Percentiles rank a stretch among this genome's conserved stretches.
Evolutionary conservation across 2,888 invertebrate species (phyloP).

Genomic region (Ophion slaviceki): DNA sequence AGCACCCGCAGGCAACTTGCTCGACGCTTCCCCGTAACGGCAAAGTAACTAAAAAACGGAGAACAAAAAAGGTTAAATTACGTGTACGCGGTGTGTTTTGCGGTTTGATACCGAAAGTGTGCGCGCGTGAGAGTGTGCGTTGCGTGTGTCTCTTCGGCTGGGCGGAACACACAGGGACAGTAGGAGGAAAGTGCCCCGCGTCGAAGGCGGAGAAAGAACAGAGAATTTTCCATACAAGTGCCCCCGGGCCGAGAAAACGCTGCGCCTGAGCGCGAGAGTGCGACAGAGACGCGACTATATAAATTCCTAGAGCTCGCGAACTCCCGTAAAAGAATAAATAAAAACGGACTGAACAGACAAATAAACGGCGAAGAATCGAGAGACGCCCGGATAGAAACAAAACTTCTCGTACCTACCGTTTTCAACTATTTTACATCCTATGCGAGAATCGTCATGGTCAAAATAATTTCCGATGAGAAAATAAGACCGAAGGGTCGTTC

Average conservation of each 20-base stretch:
- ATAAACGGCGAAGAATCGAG: not conserved
- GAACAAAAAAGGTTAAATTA: conserved; percentile 35
- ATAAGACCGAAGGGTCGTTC: not conserved
- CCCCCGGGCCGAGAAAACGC: conserved; percentile 61
- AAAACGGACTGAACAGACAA: not conserved
- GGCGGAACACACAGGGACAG: conserved; percentile 31
- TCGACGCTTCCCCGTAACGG: conserved; percentile 11
- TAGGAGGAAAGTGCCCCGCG: conserved; percentile 21
- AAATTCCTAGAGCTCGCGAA: conserved; percentile 33
- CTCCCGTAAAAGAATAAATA: conserved; percentile 2
- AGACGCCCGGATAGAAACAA: not conserved
- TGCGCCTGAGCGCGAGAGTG: conserved; percentile 17
- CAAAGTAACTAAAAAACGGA: conserved; percentile 10
- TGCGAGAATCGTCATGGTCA: not conserved
- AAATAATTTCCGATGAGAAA: not conserved
- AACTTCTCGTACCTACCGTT: not conserved
- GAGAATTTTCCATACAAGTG: conserved; percentile 41
- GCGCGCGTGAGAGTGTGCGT: not conserved
- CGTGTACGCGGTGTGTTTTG: conserved; percentile 42
- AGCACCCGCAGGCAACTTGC: conserved; percentile 3
- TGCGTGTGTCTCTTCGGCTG: conserved; percentile 26
- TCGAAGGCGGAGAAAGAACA: conserved; percentile 30
- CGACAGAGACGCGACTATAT: conserved; percentile 10
- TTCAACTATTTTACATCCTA: not conserved
- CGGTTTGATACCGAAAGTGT: conserved; percentile 35